Percentiles rank a stretch among this genome's conserved stretches.
These are phyloP conservation scores for Eremophila alpestris DNA, from an alignment of 2,797 vertebrate genomes.

Conservation along the genomic window DNA sequence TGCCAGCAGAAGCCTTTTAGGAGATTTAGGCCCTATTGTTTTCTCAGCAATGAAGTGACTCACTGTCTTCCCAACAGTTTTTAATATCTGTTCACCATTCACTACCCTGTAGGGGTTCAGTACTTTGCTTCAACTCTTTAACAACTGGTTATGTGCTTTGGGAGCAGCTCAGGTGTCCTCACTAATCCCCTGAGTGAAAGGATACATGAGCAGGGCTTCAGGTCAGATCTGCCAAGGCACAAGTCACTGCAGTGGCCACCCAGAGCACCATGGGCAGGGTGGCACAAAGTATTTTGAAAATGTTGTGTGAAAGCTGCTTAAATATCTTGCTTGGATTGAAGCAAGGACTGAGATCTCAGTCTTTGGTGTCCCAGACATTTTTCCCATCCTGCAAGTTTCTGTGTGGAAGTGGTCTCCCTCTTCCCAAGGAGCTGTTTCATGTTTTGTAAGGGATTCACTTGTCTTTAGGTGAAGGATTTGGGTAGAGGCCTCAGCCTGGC, in stretches of 20 bases:
- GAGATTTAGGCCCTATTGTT: neutral
- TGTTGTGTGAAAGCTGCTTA: neutral
- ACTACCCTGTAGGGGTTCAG: neutral
- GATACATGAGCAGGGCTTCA: neutral
- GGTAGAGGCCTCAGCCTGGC: neutral
- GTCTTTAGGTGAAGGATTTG: neutral
- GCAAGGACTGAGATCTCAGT: neutral
- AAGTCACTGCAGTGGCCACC: neutral
- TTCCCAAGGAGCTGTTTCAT: neutral
- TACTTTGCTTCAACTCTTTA: neutral
- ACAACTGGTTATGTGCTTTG: neutral
- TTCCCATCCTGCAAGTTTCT: neutral
- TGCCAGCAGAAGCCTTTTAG: neutral
- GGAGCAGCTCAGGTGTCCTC: neutral
- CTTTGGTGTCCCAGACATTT: neutral
- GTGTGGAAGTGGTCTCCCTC: neutral
- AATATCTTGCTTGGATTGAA: neutral
- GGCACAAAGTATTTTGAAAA: neutral
- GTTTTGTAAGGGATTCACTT: neutral
- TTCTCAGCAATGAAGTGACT: neutral
- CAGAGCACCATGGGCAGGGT: neutral
- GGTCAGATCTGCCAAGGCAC: neutral
- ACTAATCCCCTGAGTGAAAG: neutral
- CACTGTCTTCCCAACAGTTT: neutral
- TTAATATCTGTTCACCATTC: neutral